Percentiles rank a stretch among this genome's conserved stretches.
Evolutionary conservation across 2,888 invertebrate species (phyloP).

Genomic region (Netelia melanura): DNA sequence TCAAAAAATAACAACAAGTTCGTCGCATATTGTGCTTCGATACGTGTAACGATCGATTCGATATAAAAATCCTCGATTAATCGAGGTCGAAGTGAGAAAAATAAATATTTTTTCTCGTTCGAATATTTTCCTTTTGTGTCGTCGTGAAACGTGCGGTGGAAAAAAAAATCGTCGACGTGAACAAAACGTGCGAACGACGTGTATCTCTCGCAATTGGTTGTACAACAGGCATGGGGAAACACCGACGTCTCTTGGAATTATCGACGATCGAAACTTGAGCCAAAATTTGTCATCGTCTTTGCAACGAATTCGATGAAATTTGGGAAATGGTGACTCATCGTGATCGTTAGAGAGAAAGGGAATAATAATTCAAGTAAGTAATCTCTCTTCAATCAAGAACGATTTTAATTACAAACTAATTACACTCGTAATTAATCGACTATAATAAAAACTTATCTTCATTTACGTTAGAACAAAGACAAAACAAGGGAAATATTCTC

Average conservation of each 20-base stretch:
- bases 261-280: slow-evolving; percentile 45
- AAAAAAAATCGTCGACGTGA: neutral
- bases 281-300: neutral
- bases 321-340: slow-evolving; percentile 41
- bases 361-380: slow-evolving; percentile 42
- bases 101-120: neutral
- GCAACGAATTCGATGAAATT: slow-evolving; percentile 24
- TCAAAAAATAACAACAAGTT: slow-evolving; percentile 31
- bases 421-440: neutral
- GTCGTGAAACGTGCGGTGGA: neutral
- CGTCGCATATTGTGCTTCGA: slow-evolving; percentile 56
- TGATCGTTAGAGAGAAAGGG: slow-evolving; percentile 28
- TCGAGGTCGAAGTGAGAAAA: neutral
- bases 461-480: no score
- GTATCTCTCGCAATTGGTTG: neutral
- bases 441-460: neutral
- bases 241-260: slow-evolving; percentile 22
- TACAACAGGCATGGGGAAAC: slow-evolving; percentile 53
- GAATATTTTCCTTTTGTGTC: neutral
- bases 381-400: neutral
- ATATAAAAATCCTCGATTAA: neutral
- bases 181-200: neutral
- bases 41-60: slow-evolving; percentile 10
- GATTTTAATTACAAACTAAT: neutral
- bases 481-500: neutral